A percentile compares a stretch with the other conserved stretches of the same genome.
Evolutionary conservation across 2,888 invertebrate species (phyloP).

Genomic region (Phyto melanocephala): DNA sequence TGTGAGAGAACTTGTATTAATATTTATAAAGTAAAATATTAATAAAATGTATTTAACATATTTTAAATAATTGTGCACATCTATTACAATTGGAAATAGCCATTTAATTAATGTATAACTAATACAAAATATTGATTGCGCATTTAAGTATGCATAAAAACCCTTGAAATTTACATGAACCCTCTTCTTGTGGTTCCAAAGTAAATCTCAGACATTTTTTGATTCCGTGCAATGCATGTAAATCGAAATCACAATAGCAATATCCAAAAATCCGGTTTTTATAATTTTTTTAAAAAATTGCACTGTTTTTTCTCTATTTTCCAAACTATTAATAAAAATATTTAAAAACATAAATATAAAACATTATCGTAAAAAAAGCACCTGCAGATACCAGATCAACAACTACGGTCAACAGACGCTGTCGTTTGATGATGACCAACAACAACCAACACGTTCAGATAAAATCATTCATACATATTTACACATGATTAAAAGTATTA

Average conservation of each 20-base stretch:
- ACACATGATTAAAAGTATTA: too few relatives aligned
- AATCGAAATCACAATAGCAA: background rate
- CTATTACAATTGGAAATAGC: too few relatives aligned
- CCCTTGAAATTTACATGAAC: constrained; percentile 8
- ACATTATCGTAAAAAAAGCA: constrained; percentile 45
- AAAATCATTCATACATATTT: too few relatives aligned
- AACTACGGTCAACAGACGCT: constrained; percentile 40
- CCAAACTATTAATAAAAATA: too few relatives aligned
- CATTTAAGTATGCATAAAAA: constrained; percentile 1
- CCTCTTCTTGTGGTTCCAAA: too few relatives aligned
- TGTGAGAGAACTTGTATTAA: background rate
- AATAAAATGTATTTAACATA: background rate
- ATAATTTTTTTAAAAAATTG: too few relatives aligned
- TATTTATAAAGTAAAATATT: background rate
- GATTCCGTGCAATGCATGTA: too few relatives aligned
- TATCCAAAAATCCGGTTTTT: background rate
- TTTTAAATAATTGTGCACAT: too few relatives aligned
- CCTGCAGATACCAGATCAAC: constrained; percentile 58
- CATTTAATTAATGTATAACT: too few relatives aligned
- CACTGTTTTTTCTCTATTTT: too few relatives aligned
- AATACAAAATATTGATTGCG: too few relatives aligned
- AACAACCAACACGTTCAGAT: background rate
- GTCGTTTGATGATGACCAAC: constrained; percentile 41
- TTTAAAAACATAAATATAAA: constrained; percentile 27
- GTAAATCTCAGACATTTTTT: too few relatives aligned